Base-by-base conservation (phyloP, 2,797 vertebrate species). In the Hoplostethus mediterraneus region DNA sequence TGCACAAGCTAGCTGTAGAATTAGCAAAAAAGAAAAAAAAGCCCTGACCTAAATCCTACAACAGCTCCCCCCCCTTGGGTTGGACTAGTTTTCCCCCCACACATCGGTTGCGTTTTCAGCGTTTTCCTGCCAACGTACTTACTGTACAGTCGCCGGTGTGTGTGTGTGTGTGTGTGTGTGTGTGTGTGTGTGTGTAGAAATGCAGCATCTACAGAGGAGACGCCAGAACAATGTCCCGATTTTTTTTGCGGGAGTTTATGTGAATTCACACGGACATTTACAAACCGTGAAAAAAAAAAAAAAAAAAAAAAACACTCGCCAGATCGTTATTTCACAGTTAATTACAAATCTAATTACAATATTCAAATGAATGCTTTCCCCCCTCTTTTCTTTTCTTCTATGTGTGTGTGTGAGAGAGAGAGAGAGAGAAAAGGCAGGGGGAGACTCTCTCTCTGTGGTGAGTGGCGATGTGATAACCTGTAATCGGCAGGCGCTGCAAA, bases 401-500 rank as follows among this genome's bases (percentile, higher is more conserved):
- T 82, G 87, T 86, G 90, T 90, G 88, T 81, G 88, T 88, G 90
- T 81, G 87, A 77, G 80, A 86, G 79, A 55, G 55, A 53, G 54
- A 67, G 76, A 73, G 75, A 63, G 75, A 70, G 53, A 64, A 72
- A 47, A 45, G 68, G 63, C 52, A 67, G 59, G 47, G 67, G 80
- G 87, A 73, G 68, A 69, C 76, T 36, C 49, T 10, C 49, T 10
- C 83, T 75, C 91, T 21, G 21, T 21, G 85, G 90, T 90, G 94
- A 97, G 95, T 96, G 95, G 94, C 93, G 95, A 94, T 90, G 94
- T 94, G 95, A 95, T 93, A 96, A 94, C 92, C 94, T 87, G 92
- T 95, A 95, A 95, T 96, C 95, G 94, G 90, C 93, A 91, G 21
- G 96, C 92, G 89, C 96, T 94, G 96, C 96, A 98, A 98, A 98